These are phyloP conservation scores for Apostichopus californicus DNA, from an alignment of 35 echinoderm and acorn worm genomes.

Conservation along the genomic window DNA sequence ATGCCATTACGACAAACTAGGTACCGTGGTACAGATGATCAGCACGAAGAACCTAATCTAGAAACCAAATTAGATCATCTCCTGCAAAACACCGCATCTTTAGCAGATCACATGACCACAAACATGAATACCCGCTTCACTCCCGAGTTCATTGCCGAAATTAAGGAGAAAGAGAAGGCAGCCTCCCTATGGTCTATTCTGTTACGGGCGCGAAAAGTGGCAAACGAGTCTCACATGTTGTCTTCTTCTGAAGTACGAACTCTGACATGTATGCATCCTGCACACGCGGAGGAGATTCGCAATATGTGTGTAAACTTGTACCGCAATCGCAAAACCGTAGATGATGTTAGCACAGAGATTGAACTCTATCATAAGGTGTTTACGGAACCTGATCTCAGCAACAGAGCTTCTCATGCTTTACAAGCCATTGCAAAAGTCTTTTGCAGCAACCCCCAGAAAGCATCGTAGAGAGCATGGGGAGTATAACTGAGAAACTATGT, in stretches of 20 bases:
- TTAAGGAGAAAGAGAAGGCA: conserved; percentile 29
- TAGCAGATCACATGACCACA: conserved; percentile 6
- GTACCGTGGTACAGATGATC: neutral
- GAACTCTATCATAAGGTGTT: neutral
- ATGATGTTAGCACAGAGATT: neutral
- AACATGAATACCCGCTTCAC: neutral
- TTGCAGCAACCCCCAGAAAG: conserved; percentile 24
- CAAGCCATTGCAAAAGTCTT: conserved; percentile 18
- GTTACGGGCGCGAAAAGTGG: neutral
- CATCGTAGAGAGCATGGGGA: conserved; percentile 31
- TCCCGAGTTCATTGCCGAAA: neutral
- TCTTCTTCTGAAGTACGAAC: neutral
- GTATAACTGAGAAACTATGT: conserved; percentile 11
- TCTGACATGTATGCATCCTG: neutral
- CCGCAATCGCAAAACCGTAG: neutral
- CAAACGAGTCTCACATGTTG: conserved; percentile 6
- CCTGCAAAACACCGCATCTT: conserved; percentile 5
- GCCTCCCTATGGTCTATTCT: conserved; percentile 14
- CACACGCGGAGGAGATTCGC: neutral
- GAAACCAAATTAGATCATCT: conserved; percentile 12
- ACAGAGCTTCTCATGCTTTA: neutral
- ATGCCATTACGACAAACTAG: conserved; percentile 25
- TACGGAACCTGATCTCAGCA: neutral
- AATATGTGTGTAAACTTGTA: neutral
- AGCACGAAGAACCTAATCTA: neutral